Conservation (phyloP, 2,888 invertebrate species). For the Cyclophora punctaria region DNA sequence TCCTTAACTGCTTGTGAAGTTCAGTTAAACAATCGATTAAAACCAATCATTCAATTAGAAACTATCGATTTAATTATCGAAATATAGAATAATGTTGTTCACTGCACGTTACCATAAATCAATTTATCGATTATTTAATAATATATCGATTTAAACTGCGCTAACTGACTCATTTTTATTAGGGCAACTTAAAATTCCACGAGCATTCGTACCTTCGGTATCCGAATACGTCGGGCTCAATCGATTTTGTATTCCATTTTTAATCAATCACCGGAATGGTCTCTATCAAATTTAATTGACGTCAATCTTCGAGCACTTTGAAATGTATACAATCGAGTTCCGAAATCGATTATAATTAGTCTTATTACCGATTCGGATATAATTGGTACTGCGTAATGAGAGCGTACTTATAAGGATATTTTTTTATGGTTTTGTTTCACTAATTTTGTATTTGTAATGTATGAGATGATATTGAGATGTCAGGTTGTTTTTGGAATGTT, state of each 20-base stretch:
- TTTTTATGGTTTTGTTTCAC: constrained; percentile 3
- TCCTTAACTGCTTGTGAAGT: constrained; percentile 17
- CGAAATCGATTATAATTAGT: constrained; percentile 24
- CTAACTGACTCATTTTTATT: constrained; percentile 27
- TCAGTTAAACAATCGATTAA: constrained; percentile 17
- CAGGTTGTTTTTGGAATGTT: neutral
- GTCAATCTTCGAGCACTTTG: constrained; percentile 45
- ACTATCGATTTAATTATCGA: constrained; percentile 16
- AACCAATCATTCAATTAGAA: constrained; percentile 17
- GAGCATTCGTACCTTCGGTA: constrained; percentile 20
- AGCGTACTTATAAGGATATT: neutral
- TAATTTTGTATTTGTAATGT: constrained; percentile 5
- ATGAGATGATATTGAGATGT: constrained; percentile 8
- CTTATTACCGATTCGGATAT: no score
- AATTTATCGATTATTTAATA: constrained; percentile 17
- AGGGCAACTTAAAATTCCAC: constrained; percentile 40
- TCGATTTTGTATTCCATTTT: constrained; percentile 52
- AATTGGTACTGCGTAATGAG: constrained; percentile 11
- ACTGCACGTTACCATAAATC: constrained; percentile 21
- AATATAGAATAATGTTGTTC: constrained; percentile 27
- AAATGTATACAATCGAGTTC: constrained; percentile 34
- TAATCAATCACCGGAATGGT: constrained; percentile 60
- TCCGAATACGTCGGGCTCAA: constrained; percentile 25
- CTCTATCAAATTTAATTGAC: constrained; percentile 66
- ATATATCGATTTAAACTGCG: constrained; percentile 29